Conservation (phyloP, 2,113 vertebrate species). For the Galbula dea region DNA sequence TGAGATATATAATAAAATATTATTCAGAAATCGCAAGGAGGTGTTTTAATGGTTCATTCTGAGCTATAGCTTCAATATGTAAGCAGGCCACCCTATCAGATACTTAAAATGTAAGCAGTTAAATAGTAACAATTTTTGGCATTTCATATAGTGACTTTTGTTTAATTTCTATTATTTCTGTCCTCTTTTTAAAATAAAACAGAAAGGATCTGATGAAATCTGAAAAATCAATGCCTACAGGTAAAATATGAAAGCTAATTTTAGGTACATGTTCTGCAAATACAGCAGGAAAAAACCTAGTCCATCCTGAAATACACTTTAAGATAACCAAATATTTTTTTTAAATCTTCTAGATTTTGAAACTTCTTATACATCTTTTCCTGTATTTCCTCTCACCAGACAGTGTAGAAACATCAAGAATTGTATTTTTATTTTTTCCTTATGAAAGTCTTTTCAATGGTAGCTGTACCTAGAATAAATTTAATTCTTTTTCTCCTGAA, state of each 20-base stretch:
- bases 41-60: not conserved
- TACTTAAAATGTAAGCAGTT: not conserved
- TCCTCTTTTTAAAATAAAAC: not conserved
- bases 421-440: not conserved
- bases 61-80: not conserved
- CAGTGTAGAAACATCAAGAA: not conserved
- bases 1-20: not conserved
- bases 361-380: not conserved
- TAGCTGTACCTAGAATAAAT: not conserved
- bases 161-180: not conserved
- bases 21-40: not conserved
- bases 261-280: not conserved
- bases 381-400: not conserved
- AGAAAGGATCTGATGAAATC: not conserved
- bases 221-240: not conserved
- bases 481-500: not conserved
- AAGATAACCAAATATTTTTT: not conserved
- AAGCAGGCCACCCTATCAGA: not conserved
- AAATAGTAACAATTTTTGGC: not conserved
- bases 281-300: not conserved
- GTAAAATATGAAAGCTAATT: not conserved
- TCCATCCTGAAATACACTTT: not conserved
- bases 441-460: not conserved
- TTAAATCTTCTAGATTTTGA: not conserved
- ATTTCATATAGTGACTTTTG: not conserved